Percentiles rank a stretch among this genome's conserved stretches.
phyloP scores from a whole-genome alignment of 2,888 invertebrate species.

The Sicus ferrugineus region DNA sequence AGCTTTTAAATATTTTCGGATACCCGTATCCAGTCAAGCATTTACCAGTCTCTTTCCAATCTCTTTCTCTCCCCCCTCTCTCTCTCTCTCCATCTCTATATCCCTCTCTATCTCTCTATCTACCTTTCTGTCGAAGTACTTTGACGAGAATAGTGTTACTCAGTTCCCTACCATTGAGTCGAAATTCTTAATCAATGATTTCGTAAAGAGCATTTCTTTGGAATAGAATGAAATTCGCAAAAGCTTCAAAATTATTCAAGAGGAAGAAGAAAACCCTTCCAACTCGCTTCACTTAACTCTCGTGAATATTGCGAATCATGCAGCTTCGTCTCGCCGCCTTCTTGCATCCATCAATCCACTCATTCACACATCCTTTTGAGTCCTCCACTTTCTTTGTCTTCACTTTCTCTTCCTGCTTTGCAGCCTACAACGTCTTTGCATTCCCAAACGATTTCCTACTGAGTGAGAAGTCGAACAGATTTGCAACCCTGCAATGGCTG shows the following conservation, averaged over 20 bases:
- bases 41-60: not conserved
- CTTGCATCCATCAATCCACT: not conserved
- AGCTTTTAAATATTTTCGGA: too few species aligned
- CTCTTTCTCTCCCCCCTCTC: not conserved
- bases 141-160: too few species aligned
- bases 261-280: not conserved
- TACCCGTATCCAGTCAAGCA: too few species aligned
- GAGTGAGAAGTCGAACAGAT: too few species aligned
- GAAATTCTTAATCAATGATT: not conserved
- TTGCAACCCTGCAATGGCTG: too few species aligned
- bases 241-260: constrained; percentile 2
- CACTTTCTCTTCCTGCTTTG: too few species aligned
- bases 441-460: too few species aligned
- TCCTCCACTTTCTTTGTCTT: too few species aligned
- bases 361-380: too few species aligned
- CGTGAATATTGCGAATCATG: not conserved
- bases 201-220: not conserved
- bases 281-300: constrained; percentile 4
- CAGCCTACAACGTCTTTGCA: too few species aligned
- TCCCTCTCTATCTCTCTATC: not conserved
- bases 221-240: not conserved
- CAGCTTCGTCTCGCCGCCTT: not conserved
- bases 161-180: not conserved
- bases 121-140: not conserved
- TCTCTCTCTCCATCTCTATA: not conserved